phyloP scores from a whole-genome alignment of 2,797 vertebrate genomes.

The Anguilla pacifica region DNA sequence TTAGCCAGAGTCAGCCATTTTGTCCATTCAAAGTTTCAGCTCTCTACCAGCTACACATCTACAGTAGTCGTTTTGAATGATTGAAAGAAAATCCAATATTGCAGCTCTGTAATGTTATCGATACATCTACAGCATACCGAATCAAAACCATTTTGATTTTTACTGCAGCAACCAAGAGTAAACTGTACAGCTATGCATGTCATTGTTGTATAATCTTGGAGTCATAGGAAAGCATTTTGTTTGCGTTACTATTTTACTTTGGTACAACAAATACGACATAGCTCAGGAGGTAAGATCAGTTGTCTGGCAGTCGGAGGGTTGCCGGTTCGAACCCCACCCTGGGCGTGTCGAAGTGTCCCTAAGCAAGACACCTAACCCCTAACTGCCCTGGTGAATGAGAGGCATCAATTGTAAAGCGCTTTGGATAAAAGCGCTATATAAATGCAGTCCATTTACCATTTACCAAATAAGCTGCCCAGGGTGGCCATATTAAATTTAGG shows the following conservation, averaged over 20 bases:
- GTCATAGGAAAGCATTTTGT: not conserved
- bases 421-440: too few relatives aligned
- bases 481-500: not conserved
- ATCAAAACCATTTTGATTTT: not conserved
- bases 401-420: too few relatives aligned
- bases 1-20: not conserved
- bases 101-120: not conserved
- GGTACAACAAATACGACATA: not conserved
- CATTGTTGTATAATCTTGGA: not conserved
- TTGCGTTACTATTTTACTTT: not conserved
- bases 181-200: not conserved
- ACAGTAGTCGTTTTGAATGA: not conserved
- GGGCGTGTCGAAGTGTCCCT: too few relatives aligned
- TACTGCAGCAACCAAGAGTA: not conserved
- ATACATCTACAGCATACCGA: not conserved
- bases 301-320: too few relatives aligned
- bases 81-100: not conserved
- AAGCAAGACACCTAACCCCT: too few relatives aligned
- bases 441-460: too few relatives aligned
- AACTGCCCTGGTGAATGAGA: too few relatives aligned
- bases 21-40: not conserved
- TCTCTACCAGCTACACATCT: not conserved
- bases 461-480: not conserved
- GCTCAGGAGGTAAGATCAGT: too few relatives aligned
- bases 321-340: too few relatives aligned